phyloP scores from a whole-genome alignment of 2,797 vertebrate species.

The Melanotaenia pygmaea region DNA sequence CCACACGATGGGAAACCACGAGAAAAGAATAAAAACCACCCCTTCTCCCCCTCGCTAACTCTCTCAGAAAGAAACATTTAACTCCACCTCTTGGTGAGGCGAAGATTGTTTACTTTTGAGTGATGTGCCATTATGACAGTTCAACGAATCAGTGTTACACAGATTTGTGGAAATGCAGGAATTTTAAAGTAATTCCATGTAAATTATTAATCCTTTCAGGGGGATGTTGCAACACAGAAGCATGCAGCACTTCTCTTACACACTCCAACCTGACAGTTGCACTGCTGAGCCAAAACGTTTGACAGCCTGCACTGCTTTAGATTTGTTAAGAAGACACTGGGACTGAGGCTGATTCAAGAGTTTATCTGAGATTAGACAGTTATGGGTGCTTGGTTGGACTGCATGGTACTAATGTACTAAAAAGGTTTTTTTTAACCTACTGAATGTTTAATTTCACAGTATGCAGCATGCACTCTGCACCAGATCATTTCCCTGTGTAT shows the following conservation, averaged over 20 bases:
- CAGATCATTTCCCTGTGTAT: constrained; percentile 47
- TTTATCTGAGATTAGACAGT: constrained; percentile 67
- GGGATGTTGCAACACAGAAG: constrained; percentile 60
- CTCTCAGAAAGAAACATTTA: constrained; percentile 74
- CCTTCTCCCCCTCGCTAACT: constrained; percentile 45
- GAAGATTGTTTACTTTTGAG: constrained; percentile 78
- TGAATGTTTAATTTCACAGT: constrained; percentile 59
- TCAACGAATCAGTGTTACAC: constrained; percentile 79
- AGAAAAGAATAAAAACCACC: constrained; percentile 69
- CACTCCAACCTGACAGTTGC: constrained; percentile 75
- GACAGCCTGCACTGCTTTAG: constrained; percentile 77
- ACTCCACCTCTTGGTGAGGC: constrained; percentile 69
- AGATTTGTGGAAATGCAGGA: constrained; percentile 73
- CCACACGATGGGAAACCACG: constrained; percentile 79
- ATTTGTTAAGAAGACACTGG: constrained; percentile 73
- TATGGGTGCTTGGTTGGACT: constrained; percentile 61
- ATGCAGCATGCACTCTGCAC: constrained; percentile 22
- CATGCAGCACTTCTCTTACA: constrained; percentile 66
- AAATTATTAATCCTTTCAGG: constrained; percentile 79
- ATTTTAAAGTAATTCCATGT: constrained; percentile 74
- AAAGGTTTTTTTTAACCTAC: constrained; percentile 19
- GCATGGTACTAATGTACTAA: constrained; percentile 50
- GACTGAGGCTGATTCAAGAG: constrained; percentile 63
- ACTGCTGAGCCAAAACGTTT: constrained; percentile 76
- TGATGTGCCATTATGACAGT: constrained; percentile 83